Base-by-base conservation (phyloP, 2,113 vertebrate species). In the Cepphus grylle region DNA sequence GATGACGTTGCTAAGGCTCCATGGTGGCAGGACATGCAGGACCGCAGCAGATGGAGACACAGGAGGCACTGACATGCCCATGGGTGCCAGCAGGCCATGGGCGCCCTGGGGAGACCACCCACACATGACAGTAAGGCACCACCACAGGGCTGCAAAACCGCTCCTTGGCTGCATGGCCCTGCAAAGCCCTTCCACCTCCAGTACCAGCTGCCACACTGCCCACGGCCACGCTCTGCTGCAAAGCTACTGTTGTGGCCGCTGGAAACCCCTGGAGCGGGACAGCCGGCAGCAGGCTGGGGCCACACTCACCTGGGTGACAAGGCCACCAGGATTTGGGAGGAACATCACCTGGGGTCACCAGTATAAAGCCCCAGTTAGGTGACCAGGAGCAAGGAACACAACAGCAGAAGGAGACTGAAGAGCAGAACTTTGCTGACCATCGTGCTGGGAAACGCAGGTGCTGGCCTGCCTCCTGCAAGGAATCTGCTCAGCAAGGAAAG, bases 221-320 rank as follows among this genome's bases (percentile, higher is more conserved):
- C 83, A 26, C 0, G 0, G 67, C 77, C 1, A 0, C 26, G 19
- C n/a, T n/a, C 66, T 58, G 56, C 72, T 59, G 66, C 73, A 85
- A 50, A 72, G 26, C 50, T 38, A 26, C 50, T 58, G 63, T 58
- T 19, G 26, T 0, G 4, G 30, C 34, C 12, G 5, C 6, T 18
- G 42, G 16, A 47, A 52, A 86, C 65, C 45, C 83, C 58, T 17
- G 55, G 29, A 47, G 70, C 0, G 3, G 34, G 34, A 49, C 70
- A 63, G 53, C 27, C 52, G 19, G 36, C 36, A 42, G 43, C 32
- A 3, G 34, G 29, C 52, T 42, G 34, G 22, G 34, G 19, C 55
- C 38, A 40, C 0, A 0, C 62, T 90, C 29, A 27, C 1, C 3
- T 5, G 30, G 19, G 15, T 34, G n/a, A 87, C 65, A 23, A 59